Evolutionary conservation across 1,140 invertebrate genomes (phyloP), one percentile per base, ranked within the genome.

Genomic region (Drepana arcuata): DNA sequence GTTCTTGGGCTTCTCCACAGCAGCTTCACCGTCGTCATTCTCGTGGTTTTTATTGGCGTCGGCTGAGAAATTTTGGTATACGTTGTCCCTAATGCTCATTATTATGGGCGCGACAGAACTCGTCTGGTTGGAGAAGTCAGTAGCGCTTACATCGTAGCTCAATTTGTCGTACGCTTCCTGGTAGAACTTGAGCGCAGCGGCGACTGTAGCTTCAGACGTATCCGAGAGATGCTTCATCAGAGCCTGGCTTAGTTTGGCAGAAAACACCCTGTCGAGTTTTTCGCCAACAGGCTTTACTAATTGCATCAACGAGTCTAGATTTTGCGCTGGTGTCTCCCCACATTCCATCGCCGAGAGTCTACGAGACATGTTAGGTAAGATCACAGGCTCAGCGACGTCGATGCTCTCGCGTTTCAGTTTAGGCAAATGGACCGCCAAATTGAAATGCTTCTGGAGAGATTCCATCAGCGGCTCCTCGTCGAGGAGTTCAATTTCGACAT

Each of bases 1-100:
- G 41, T 59, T 73, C 39, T 78, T 82, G 9, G 62, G 65, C 43
- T 62, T 78, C 1, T 82, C 77, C 2, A 54, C 35, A 1, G 47
- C 27, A n/a, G 71, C 64, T 1, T 81, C 75, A 14, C 50, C 68
- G 7, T 80, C 75, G 6, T 82, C 78, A 7, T 69, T 77, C 3
- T 82, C 78, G 15, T 65, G 72, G 28, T 70, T 80, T 37, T 72
- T 80, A 24, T 77, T 79, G 0, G 70, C 60, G 11, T 82, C 75
- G 2, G 50, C 45, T 0, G 73, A 38, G 25, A 79, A 80, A 27
- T 79, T 78, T 41, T 82, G 78, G 29, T 80, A 77, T 0, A 82
- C 75, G 31, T 82, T 82, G 34, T 82, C 78, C 6, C 75, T 74
- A 23, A 82, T 82, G 29, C 71, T 77, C 78, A 82, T 80, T 2